Evolutionary conservation across 2,797 vertebrate genomes (phyloP).

Genomic region (Phrynocephalus forsythii): DNA sequence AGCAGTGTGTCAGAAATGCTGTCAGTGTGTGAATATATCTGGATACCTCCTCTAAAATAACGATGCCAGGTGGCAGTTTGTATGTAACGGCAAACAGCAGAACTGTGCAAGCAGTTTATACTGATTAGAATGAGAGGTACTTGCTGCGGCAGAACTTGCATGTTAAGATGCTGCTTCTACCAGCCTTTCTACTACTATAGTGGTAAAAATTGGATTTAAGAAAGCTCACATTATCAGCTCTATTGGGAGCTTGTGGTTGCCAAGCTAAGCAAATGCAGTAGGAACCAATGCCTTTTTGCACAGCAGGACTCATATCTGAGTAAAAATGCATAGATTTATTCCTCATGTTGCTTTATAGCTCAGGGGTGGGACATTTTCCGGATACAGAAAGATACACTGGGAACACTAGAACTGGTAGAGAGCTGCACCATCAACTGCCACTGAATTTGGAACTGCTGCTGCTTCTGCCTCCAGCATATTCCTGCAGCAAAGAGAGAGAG

Average conservation of each 20-base stretch:
- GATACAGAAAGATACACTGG: background rate
- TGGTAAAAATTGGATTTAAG: background rate
- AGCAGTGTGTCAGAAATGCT: background rate
- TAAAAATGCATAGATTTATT: background rate
- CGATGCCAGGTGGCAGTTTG: background rate
- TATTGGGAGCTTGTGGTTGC: background rate
- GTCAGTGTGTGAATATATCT: background rate
- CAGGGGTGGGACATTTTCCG: background rate
- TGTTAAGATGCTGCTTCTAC: constrained; percentile 5
- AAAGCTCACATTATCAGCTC: background rate
- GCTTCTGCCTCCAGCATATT: background rate
- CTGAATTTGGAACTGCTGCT: background rate
- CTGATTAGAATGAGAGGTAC: background rate
- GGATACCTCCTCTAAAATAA: background rate
- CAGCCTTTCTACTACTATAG: background rate
- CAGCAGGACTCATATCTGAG: too few species aligned
- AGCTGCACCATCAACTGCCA: background rate
- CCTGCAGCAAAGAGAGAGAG: background rate
- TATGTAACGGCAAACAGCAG: constrained; percentile 2
- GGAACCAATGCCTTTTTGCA: background rate
- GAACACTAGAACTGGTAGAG: background rate
- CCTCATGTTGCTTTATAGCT: background rate
- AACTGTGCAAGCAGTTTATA: background rate
- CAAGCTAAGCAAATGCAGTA: background rate
- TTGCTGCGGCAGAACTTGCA: background rate